Evolutionary conservation across 2,888 invertebrate species (phyloP), one percentile per base, ranked within the genome.

Genomic region (Protodeltote pygarga): DNA sequence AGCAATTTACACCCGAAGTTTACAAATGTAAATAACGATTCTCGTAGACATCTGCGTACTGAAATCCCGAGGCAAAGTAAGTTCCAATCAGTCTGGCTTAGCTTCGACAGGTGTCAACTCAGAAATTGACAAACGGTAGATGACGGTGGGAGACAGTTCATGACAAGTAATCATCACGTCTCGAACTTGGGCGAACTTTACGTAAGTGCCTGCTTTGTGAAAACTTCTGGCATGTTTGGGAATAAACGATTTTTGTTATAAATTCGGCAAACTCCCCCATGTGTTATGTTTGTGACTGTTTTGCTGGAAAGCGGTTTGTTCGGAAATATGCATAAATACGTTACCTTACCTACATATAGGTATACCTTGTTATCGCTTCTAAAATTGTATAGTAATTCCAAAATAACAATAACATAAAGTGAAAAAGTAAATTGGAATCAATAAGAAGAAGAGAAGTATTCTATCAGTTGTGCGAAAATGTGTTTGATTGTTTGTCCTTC

Each of bases 111-210:
- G 80, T 86, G 84, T 81, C 82, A 80, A 70, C 58, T 61, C 53
- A 32, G 41, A 45, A 33, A 34, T 48, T 47, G 38, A 27, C 50
- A 55, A 55, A 49, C 38, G 55, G 60, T 55, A 67, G 46, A 54
- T 34, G 46, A 47, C 34, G 34, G 50, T 28, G 39, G 45, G 33
- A 49, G 38, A 79, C 79, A 75, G 72, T 70, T 75, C 70, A 71
- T 77, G 77, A 81, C 79, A 77, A 83, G 81, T 81, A 86, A 87
- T 88, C 85, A 86, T 79, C 77, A 70, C 75, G 31, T 78, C 73
- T 71, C 65, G 73, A 85, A 83, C 80, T 84, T 79, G 60, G 65
- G 65, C 59, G 59, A 81, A 84, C 64, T 80, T 79, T 64, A 68
- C 75, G 65, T 64, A 71, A 71, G 60, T 49, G 46, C 48, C 33